Conservation (phyloP, 53 echinoderm and acorn worm species). For the Paracentrotus lividus region DNA sequence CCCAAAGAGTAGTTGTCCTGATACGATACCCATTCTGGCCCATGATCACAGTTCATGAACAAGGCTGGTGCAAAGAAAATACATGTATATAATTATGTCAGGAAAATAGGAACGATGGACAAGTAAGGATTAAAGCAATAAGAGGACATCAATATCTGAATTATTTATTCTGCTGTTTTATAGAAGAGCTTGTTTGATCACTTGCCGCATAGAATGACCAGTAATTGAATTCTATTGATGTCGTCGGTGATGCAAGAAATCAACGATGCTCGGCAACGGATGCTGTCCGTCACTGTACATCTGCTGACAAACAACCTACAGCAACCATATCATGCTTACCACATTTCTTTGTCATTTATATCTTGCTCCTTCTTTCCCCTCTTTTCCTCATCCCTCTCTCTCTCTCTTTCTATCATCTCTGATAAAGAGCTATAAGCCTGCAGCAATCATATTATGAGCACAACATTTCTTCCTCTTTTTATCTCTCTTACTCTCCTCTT, state of each 20-base stretch:
- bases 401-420: no score
- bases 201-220: background rate
- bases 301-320: no score
- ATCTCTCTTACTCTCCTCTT: no score
- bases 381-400: no score
- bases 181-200: background rate
- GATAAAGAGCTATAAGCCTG: background rate
- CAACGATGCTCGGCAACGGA: background rate
- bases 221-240: constrained; percentile 27
- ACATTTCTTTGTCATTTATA: no score
- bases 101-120: background rate
- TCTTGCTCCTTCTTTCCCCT: no score
- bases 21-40: no score
- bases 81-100: background rate
- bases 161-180: background rate
- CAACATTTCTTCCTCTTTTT: background rate
- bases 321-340: no score
- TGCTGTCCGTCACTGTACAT: background rate
- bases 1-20: no score
- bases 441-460: background rate
- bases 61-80: background rate
- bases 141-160: background rate
- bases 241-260: constrained; percentile 41
- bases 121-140: background rate
- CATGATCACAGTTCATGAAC: background rate